Evolutionary conservation across 53 echinoderm and acorn worm genomes (phyloP).

Genomic region (Holothuria leucospilota): DNA sequence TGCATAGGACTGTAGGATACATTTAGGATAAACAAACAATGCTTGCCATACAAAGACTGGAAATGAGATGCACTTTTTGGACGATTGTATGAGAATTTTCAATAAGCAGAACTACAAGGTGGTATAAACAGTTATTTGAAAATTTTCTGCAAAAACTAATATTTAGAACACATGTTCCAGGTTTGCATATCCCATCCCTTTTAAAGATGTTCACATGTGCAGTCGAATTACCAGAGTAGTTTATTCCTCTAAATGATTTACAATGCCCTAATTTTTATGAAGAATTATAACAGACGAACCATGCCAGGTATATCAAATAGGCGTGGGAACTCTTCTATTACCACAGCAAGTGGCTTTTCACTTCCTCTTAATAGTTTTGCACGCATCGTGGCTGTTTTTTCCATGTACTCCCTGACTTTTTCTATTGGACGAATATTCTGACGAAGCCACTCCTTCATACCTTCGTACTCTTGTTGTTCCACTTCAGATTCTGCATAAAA

Average conservation of each 20-base stretch:
- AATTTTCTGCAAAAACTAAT: no score
- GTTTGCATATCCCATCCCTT: no score
- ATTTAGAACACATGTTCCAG: no score
- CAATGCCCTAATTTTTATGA: no score
- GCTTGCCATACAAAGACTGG: background rate
- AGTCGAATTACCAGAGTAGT: no score
- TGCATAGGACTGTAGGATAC: background rate
- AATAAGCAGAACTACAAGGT: no score
- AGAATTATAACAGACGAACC: background rate
- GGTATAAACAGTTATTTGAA: no score
- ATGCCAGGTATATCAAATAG: constrained; percentile 20
- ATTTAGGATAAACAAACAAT: no score
- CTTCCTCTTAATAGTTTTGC: background rate
- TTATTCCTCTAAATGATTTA: no score
- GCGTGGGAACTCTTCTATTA: constrained; percentile 5
- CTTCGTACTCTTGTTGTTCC: constrained; percentile 3
- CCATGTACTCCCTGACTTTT: constrained; percentile 23
- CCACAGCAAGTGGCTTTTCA: background rate
- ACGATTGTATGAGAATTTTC: no score
- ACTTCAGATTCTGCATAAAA: constrained; percentile 13
- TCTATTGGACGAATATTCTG: constrained; percentile 1
- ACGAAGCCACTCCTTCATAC: constrained; percentile 24
- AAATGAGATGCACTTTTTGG: no score
- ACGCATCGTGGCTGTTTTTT: constrained; percentile 6
- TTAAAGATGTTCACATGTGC: no score